phyloP scores from a whole-genome alignment of 1,140 invertebrate species.

The Eciton burchellii region DNA sequence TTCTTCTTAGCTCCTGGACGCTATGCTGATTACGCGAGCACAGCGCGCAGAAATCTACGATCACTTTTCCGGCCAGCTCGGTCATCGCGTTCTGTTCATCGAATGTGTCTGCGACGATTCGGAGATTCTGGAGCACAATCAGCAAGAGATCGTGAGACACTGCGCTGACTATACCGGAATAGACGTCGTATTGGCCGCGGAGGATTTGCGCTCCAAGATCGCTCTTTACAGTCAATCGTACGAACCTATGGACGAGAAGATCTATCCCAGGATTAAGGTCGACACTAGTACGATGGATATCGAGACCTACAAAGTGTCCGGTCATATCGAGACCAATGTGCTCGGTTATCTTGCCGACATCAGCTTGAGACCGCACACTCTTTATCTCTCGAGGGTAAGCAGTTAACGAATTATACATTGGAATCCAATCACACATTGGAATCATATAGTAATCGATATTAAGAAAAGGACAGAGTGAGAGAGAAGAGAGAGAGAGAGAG shows the following conservation, averaged over 20 bases:
- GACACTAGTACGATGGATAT: slow-evolving; percentile 89
- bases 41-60: slow-evolving; percentile 93
- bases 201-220: slow-evolving; percentile 94
- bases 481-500: too few species aligned
- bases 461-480: too few species aligned
- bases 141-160: slow-evolving; percentile 95
- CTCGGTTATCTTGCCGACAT: slow-evolving; percentile 93
- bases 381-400: slow-evolving; percentile 91
- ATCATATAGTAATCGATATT: not conserved
- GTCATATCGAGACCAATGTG: slow-evolving; percentile 91
- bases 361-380: slow-evolving; percentile 89
- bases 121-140: slow-evolving; percentile 93
- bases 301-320: slow-evolving; percentile 86
- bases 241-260: slow-evolving; percentile 89
- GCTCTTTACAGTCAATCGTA: slow-evolving; percentile 94
- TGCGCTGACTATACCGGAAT: slow-evolving; percentile 95
- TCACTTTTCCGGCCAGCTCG: slow-evolving; percentile 89
- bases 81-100: slow-evolving; percentile 96
- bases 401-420: not conserved
- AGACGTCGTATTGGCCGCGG: slow-evolving; percentile 90
- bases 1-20: slow-evolving; percentile 97
- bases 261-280: slow-evolving; percentile 88
- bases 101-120: slow-evolving; percentile 96
- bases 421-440: not conserved
- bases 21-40: slow-evolving; percentile 94